Evolutionary conservation across 2,797 vertebrate genomes (phyloP), one percentile per base, ranked within the genome.

Genomic region (Esox lucius): DNA sequence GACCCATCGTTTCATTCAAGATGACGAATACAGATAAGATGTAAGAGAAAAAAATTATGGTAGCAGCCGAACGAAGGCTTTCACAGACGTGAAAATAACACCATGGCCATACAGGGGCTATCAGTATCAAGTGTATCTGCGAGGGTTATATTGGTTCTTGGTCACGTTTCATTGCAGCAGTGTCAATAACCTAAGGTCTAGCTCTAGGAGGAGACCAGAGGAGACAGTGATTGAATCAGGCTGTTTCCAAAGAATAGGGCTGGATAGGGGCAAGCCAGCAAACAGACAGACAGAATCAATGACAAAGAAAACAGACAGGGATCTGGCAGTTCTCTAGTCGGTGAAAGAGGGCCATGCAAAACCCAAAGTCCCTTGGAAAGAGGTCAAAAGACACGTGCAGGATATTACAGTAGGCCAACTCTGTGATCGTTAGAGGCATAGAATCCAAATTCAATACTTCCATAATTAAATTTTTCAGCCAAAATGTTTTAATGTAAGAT

Each of bases 401-500:
- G 74, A 83, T 80, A 86, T 89, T 80, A 85, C 64, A 85, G 74
- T 69, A 79, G 78, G 80, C 77, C 70, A 86, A 87, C 84, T 83
- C 71, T 71, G 13, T 72, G 76, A 78, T 81, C 49, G 75, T 82
- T 72, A 76, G 19, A 78, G 83, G 69, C 74, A 65, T n/a, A 73
- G 56, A 78, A 78, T 82, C 74, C 51, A 70, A 56, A 73, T 11
- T 46, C 42, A 11, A 13, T 70, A 85, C 48, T 88, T 70, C n/a
- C 24, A 71, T 85, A 74, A 85, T 81, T 81, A 83, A 53, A 84
- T 61, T 64, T 75, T 39, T 33, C 71, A 81, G 80, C 78, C 80
- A 88, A 80, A 78, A 84, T 86, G 85, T 89, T 87, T 86, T 83
- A 81, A 84, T 88, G 81, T 87, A 80, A 77, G 80, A 70, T 78